A percentile compares a stretch with the other conserved stretches of the same genome.
phyloP scores from a whole-genome alignment of 2,888 invertebrate species.

The Nysson spinosus region DNA sequence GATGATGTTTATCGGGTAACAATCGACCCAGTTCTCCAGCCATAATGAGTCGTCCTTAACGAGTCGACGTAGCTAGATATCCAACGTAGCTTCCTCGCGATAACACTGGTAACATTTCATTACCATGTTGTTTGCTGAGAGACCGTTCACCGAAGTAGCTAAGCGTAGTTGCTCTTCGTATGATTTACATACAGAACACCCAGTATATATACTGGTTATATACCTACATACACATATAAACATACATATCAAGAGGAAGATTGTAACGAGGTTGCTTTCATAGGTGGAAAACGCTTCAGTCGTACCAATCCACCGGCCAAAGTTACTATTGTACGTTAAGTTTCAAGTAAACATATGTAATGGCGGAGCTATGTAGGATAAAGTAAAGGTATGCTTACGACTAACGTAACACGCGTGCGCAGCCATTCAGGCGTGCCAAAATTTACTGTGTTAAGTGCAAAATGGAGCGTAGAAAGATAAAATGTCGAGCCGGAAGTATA shows the following conservation, averaged over 20 bases:
- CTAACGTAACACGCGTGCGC: not conserved
- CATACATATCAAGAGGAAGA: too few species aligned
- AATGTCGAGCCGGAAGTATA: conserved; percentile 9
- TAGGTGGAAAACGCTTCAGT: too few species aligned
- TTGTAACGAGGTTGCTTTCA: too few species aligned
- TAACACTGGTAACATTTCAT: conserved; percentile 55
- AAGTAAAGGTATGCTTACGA: conserved; percentile 14
- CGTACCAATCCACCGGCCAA: too few species aligned
- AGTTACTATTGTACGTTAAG: conserved; percentile 2
- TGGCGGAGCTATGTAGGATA: conserved; percentile 17
- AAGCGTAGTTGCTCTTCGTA: conserved; percentile 11
- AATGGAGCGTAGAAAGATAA: conserved; percentile 8
- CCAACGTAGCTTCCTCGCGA: conserved; percentile 10
- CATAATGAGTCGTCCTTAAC: conserved; percentile 64
- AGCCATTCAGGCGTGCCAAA: conserved; percentile 13
- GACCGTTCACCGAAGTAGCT: conserved; percentile 27
- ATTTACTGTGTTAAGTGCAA: conserved; percentile 23
- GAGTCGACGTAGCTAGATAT: conserved; percentile 50
- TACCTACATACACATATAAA: too few species aligned
- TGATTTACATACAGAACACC: conserved; percentile 17
- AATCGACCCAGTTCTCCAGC: conserved; percentile 45
- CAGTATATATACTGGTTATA: not conserved
- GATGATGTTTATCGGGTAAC: conserved; percentile 11
- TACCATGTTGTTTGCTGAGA: conserved; percentile 54
- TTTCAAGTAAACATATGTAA: conserved; percentile 31